Percentiles rank a stretch among this genome's conserved stretches.
These are phyloP conservation scores for Tolmerus cingulatus DNA, from an alignment of 2,888 invertebrate genomes.

Conservation along the genomic window DNA sequence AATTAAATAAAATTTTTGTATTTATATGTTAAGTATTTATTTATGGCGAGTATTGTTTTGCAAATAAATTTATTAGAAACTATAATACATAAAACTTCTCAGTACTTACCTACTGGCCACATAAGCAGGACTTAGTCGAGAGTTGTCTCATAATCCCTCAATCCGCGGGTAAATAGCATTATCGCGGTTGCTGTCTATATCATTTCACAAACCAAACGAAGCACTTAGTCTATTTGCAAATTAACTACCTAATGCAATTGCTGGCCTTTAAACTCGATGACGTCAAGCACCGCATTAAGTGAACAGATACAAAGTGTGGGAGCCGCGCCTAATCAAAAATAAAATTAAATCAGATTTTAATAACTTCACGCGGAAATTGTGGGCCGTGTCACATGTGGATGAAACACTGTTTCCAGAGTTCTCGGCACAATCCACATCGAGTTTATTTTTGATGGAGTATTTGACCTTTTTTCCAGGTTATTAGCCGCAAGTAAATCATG, in stretches of 20 bases:
- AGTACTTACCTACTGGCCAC: neutral
- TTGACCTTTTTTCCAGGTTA: conserved; percentile 4
- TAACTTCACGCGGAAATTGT: neutral
- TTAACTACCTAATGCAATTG: neutral
- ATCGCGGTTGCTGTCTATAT: neutral
- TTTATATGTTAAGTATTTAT: neutral
- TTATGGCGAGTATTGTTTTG: neutral
- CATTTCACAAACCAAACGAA: neutral
- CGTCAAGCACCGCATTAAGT: neutral
- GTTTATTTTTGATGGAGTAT: neutral
- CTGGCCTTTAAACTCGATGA: neutral
- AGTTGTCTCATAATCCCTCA: neutral
- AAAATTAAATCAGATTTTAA: neutral
- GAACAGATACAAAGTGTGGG: neutral
- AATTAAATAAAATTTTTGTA: neutral
- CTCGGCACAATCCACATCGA: neutral
- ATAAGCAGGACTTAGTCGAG: neutral
- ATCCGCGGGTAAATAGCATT: neutral
- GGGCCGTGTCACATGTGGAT: neutral
- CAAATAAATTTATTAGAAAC: neutral
- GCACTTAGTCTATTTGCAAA: neutral
- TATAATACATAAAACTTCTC: neutral
- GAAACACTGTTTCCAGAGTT: neutral
- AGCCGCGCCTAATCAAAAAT: neutral
- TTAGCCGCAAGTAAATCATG: conserved; percentile 39